A percentile compares a stretch with the other conserved stretches of the same genome.
Evolutionary conservation across 2,113 vertebrate genomes (phyloP).

Genomic region (Malurus elegans): DNA sequence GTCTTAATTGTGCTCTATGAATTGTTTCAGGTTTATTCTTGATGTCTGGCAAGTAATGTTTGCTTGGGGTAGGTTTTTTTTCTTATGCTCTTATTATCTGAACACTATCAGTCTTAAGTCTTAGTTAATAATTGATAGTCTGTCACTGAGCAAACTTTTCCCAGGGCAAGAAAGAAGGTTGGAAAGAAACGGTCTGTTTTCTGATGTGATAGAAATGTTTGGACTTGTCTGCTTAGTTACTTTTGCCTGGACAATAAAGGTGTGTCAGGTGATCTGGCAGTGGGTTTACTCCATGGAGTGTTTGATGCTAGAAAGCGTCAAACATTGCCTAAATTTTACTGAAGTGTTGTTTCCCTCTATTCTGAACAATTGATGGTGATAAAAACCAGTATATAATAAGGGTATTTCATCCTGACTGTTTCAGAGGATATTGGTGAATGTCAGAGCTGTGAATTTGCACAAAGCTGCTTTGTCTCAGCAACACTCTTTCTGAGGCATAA

Average conservation of each 20-base stretch:
- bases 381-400: not conserved
- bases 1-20: not conserved
- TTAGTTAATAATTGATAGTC: not conserved
- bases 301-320: not conserved
- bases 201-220: not conserved
- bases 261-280: not conserved
- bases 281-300: not conserved
- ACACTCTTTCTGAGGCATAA: not conserved
- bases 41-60: not conserved
- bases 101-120: not conserved
- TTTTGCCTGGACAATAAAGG: not conserved
- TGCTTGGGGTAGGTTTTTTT: not conserved
- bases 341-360: not conserved
- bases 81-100: not conserved
- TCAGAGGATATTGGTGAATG: not conserved
- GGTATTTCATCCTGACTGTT: not conserved
- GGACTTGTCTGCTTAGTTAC: not conserved
- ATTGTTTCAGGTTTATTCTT: not conserved
- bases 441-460: not conserved
- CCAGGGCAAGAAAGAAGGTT: not conserved
- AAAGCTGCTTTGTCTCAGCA: not conserved
- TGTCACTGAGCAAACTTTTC: not conserved
- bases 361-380: not conserved
- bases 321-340: not conserved
- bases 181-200: not conserved